These are phyloP conservation scores for Mycetomoellerius zeteki DNA, from an alignment of 1,140 invertebrate species.

Conservation along the genomic window DNA sequence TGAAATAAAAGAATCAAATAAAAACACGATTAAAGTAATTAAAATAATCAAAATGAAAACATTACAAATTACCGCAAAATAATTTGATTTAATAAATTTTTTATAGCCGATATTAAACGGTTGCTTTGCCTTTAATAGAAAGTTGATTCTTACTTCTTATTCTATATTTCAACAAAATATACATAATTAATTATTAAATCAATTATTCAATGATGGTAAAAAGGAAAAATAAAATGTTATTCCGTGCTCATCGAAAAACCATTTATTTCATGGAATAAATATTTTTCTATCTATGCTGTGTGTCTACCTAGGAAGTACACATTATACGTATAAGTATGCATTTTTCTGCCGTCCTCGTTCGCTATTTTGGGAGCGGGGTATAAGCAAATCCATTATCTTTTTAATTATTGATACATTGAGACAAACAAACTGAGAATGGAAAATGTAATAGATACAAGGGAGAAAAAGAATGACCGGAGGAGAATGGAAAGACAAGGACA, in stretches of 20 bases:
- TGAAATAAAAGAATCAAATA: background rate
- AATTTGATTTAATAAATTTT: background rate
- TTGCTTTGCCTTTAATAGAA: background rate
- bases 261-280: slow-evolving; percentile 86
- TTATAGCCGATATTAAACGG: background rate
- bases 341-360: slow-evolving; percentile 76
- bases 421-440: slow-evolving; percentile 75
- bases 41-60: slow-evolving; percentile 15
- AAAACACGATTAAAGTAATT: slow-evolving; percentile 14
- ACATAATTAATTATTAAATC: background rate
- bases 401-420: slow-evolving; percentile 79
- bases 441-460: slow-evolving; percentile 17
- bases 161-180: background rate
- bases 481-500: slow-evolving; percentile 30
- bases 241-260: slow-evolving; percentile 80
- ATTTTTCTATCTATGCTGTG: slow-evolving; percentile 83
- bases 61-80: slow-evolving; percentile 26
- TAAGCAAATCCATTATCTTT: slow-evolving; percentile 82
- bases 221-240: slow-evolving; percentile 63
- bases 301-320: slow-evolving; percentile 84
- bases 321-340: slow-evolving; percentile 84
- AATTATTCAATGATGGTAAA: background rate
- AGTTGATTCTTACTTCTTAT: background rate
- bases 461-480: background rate
- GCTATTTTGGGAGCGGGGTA: slow-evolving; percentile 76